Conservation (phyloP, 2,797 vertebrate genomes). For the Hypotaenidia okinawae region DNA sequence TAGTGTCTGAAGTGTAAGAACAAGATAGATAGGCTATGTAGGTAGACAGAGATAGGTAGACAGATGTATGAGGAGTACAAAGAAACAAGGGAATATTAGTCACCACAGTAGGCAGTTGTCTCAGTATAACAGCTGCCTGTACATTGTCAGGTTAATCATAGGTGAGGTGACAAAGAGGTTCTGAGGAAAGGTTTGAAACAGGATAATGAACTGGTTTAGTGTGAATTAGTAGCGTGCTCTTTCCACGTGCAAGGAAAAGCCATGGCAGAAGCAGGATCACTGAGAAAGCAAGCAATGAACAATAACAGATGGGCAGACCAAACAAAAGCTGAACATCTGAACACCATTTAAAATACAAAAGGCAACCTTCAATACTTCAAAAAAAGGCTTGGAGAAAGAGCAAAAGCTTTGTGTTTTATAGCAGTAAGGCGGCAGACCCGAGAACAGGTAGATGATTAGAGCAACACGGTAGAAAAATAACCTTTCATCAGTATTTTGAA, state of each 20-base stretch:
- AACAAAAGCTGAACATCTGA: constrained; percentile 6
- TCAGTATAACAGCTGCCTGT: neutral
- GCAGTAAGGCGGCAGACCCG: neutral
- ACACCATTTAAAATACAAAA: neutral
- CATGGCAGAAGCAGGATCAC: neutral
- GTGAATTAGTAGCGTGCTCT: neutral
- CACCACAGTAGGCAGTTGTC: neutral
- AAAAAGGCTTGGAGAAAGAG: neutral
- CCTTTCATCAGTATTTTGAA: neutral
- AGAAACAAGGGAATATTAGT: neutral
- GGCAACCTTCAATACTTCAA: neutral
- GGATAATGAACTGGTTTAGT: neutral
- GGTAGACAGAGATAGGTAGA: neutral
- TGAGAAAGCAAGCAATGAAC: neutral
- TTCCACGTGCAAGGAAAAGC: neutral
- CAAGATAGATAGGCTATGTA: neutral
- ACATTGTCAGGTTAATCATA: neutral
- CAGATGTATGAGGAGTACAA: neutral
- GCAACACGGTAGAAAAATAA: neutral
- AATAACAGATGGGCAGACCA: neutral
- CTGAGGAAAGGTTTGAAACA: neutral
- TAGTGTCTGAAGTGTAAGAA: neutral
- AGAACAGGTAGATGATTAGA: neutral
- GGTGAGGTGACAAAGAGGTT: neutral
- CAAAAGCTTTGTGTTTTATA: neutral